These are phyloP conservation scores for Bellardia pandia DNA, from an alignment of 2,888 invertebrate species.

Conservation along the genomic window DNA sequence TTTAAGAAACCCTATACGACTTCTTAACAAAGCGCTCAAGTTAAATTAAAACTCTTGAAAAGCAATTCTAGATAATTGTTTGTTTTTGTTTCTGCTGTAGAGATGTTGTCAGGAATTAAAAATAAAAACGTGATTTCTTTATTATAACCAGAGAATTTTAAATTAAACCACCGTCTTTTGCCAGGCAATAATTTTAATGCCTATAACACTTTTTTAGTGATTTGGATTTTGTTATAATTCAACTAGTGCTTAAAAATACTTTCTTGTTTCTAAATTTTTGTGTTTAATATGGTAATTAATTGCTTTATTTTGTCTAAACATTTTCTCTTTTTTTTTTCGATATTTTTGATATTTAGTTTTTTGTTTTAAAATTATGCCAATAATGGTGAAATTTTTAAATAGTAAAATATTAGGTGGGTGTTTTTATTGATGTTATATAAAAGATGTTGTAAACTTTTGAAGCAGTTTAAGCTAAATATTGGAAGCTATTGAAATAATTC, in stretches of 20 bases:
- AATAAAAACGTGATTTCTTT: slow-evolving; percentile 39
- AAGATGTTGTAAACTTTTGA: no score
- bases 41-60: slow-evolving; percentile 33
- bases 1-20: slow-evolving; percentile 57
- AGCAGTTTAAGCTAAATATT: no score
- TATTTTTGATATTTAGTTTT: no score
- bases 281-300: neutral
- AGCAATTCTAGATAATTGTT: slow-evolving; percentile 9
- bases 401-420: no score
- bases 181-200: neutral
- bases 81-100: no score
- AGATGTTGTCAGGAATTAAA: neutral
- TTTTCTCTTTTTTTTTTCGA: neutral
- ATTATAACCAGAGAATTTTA: slow-evolving; percentile 25
- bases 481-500: no score
- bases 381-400: no score
- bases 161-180: neutral
- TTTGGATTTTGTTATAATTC: slow-evolving; percentile 2
- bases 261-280: neutral
- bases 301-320: neutral
- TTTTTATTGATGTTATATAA: no score
- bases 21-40: slow-evolving; percentile 55
- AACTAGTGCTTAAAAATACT: neutral
- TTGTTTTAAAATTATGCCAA: no score
- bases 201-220: neutral